Base-by-base conservation (phyloP, 2,113 vertebrate genomes). In the Emydura subglobosa region DNA sequence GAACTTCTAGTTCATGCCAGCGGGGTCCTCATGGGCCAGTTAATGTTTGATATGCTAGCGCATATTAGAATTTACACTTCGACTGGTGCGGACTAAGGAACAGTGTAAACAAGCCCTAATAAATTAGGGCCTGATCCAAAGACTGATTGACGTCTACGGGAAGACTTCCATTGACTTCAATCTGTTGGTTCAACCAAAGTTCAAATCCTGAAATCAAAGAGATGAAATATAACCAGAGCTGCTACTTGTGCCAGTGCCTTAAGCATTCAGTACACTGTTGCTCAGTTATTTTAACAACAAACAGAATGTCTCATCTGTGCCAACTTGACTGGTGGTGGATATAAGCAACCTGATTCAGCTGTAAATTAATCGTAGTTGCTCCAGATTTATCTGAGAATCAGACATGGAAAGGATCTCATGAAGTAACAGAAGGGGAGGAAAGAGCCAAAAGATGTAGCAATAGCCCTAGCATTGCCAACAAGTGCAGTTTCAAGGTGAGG, bases 231-330 rank as follows among this genome's bases (percentile, higher is more conserved):
- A 85, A n/a, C 4, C 2, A 0, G 42, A 39, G 34, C n/a, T 68
- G 17, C 21, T n/a, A 21, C n/a, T 39, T 5, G 65, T 83, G 79
- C 72, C 42, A 50, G 25, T 61, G 0, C 0, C 12, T 79, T 16
- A 27, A 49, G 65, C 0, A 0, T 80, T 49, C 51, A 10, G 25
- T 34, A 24, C 10, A 24, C 31, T 29, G 14, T 5, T 1, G 25
- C 19, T 91, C 34, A 39, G 34, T 68, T 68, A 68, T n/a, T 22
- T 57, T 68, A 19, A 2, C 6, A n/a, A 53, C 29, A 72, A 39
- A 27, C 3, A 49, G 49, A 27, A 82, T 93, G 83, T 47, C 59
- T 84, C 61, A 87, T 87, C 81, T 49, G 49, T 93, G 86, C 29
- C 44, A 93, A 29, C 83, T 87, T 82, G 88, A 53, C 12, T 95